Evolutionary conservation across 2,113 vertebrate species (phyloP).

Genomic region (Sander vitreus): DNA sequence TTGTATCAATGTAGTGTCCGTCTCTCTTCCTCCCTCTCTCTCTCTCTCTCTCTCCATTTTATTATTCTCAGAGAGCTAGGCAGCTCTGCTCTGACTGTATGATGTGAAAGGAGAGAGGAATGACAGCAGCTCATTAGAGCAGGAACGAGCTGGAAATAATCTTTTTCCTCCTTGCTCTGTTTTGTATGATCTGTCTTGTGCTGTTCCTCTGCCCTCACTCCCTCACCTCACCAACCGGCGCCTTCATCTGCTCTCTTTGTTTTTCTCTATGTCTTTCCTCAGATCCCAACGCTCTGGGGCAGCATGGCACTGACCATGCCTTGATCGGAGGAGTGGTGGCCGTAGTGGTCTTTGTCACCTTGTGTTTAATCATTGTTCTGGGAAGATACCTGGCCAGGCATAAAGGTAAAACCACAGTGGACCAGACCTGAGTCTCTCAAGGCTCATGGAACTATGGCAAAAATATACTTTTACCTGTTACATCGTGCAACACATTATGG

Average conservation of each 20-base stretch:
- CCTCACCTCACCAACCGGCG: conserved; percentile 36
- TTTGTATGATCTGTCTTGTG: conserved; percentile 65
- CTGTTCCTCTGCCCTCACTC: conserved; percentile 38
- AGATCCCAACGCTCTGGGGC: conserved; percentile 96
- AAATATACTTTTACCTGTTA: background rate
- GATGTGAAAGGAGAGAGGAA: conserved; percentile 57
- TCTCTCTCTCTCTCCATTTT: conserved; percentile 43
- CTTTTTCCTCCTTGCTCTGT: conserved; percentile 60
- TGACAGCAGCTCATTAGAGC: conserved; percentile 66
- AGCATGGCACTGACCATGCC: conserved; percentile 94
- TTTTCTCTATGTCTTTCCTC: conserved; percentile 55
- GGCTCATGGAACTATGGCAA: conserved; percentile 12
- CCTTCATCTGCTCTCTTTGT: conserved; percentile 48
- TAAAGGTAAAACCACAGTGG: conserved; percentile 90
- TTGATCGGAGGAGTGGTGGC: conserved; percentile 99
- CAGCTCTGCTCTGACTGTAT: conserved; percentile 55
- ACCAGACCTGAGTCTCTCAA: conserved; percentile 32
- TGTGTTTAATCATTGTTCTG: conserved; percentile 99
- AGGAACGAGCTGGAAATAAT: conserved; percentile 69
- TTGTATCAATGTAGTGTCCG: conserved; percentile 52
- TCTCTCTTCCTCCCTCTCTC: conserved; percentile 30
- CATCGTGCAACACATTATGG: background rate
- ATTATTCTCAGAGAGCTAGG: conserved; percentile 61
- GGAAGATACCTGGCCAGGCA: conserved; percentile 99
- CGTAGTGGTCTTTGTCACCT: conserved; percentile 97